Evolutionary conservation across 23 tunicate genomes (phyloP).

Genomic region (Clavelina lepadiformis): DNA sequence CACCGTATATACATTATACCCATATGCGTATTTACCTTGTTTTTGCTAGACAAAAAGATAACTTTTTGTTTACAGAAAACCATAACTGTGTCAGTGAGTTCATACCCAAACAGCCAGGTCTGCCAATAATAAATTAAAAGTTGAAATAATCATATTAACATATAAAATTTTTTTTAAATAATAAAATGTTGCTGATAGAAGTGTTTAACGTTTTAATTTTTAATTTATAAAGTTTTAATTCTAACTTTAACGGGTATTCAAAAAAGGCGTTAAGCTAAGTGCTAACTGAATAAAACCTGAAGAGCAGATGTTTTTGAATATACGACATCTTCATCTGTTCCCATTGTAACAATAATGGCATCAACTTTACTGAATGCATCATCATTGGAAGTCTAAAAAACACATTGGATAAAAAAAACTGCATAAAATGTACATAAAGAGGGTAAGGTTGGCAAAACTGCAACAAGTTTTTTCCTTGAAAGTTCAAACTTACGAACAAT

Average conservation of each 20-base stretch:
- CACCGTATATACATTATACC: background rate
- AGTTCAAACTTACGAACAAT: background rate
- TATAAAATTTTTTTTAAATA: background rate
- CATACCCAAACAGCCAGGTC: constrained; percentile 99
- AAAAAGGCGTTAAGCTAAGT: too few relatives aligned
- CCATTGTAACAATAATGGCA: constrained; percentile 80
- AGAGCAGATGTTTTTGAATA: constrained; percentile 86
- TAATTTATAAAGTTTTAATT: too few relatives aligned
- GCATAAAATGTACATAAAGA: background rate
- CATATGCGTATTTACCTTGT: constrained; percentile 52
- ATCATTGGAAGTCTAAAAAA: constrained; percentile 27
- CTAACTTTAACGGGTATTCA: too few relatives aligned
- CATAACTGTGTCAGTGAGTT: constrained; percentile 85
- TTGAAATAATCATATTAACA: background rate
- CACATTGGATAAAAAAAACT: background rate
- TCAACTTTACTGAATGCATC: constrained; percentile 43
- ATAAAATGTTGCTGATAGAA: background rate
- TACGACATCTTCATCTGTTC: constrained; percentile 82
- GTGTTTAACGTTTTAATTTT: too few relatives aligned
- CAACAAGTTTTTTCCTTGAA: background rate
- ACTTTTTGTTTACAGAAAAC: constrained; percentile 80
- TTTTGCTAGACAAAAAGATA: constrained; percentile 76
- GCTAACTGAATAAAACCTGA: too few relatives aligned
- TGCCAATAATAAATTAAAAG: constrained; percentile 18
- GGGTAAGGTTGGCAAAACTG: background rate